Base-by-base conservation (phyloP, 2,888 invertebrate genomes). In the Pristionchus arcanus region DNA sequence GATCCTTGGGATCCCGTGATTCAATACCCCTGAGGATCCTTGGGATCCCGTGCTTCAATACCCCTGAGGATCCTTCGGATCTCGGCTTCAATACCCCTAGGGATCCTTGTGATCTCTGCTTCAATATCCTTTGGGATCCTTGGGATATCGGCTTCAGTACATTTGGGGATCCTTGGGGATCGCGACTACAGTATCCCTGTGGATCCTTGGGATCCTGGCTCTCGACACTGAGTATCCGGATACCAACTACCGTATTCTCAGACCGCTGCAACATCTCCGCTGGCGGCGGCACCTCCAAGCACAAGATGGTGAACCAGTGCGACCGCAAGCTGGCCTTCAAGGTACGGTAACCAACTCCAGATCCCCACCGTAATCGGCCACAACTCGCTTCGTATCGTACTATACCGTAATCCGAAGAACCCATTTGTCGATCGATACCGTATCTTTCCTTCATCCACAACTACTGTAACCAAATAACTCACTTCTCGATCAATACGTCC, bases 261-360 rank as follows among this genome's bases (percentile, higher is more conserved):
- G 86, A 63, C 21, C n/a, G 37, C 28, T 86, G 86, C 86, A 86
- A 66, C 66, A 63, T 86, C 66, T n/a, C 86, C 28, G 86, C 86
- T 1, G 34, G 63, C 16, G 86, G 86, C 31, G 86, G 86, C 86
- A 86, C 68, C 42, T 66, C 86, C 86, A 86, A 63, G 63, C 86
- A 86, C 86, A 68, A 28, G 37, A 28, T 86, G 66, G 42, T 66
- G 66, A 86, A 86, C 66, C 86, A 86, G 66, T 66, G 86, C 68
- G 86, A 34, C n/a, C 86, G 34, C 86, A 86, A 86, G 86, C 86
- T 86, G n/a, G 86, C 86, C 68, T 86, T 86, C 86, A 86, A 86
- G 86, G 86, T 86, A 28, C 42, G 28, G 42, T 42, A 81, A n/a
- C 16, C n/a, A 3, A n/a, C n/a, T n/a, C n/a, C n/a, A n/a, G n/a